Conservation (phyloP, 2,113 vertebrate genomes). For the human (Homo sapiens) region GRCh38 chr2:181264001-181264500, state of each 20-base stretch:
- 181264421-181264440: background rate
- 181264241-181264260: background rate
- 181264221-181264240: background rate
- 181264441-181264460: background rate
- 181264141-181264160: background rate
- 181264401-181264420: background rate
- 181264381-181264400: background rate
- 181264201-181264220: background rate
- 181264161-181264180: background rate
- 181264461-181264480: background rate
- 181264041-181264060: background rate
- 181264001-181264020: background rate
- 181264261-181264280: background rate
- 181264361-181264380: background rate
- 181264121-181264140: background rate
- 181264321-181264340: background rate
- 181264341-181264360: background rate
- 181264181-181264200: background rate
- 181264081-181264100: background rate
- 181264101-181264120: background rate
- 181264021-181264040: conserved; percentile 8
- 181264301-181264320: background rate
- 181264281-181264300: background rate
- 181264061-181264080: background rate
- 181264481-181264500: background rate